phyloP scores from a whole-genome alignment of 2,113 vertebrate species.

The Murina feae region DNA sequence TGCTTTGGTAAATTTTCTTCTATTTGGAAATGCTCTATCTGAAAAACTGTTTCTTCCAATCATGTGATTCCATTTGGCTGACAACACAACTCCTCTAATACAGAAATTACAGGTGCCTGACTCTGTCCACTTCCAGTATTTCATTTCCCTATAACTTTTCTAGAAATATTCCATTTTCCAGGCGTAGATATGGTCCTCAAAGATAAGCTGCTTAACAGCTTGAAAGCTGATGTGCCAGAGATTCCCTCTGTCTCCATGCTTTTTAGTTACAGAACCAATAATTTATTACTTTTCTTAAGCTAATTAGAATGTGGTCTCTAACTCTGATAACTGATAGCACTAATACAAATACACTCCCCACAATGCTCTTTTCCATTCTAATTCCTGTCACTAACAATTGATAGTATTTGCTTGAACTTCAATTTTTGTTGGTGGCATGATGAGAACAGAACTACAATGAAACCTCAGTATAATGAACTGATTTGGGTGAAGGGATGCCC shows the following conservation, averaged over 20 bases:
- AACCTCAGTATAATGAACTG: too few relatives aligned
- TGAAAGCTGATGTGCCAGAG: neutral
- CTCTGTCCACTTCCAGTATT: neutral
- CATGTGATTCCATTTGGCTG: neutral
- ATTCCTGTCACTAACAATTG: neutral
- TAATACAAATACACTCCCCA: neutral
- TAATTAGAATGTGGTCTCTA: neutral
- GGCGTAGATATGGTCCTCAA: neutral
- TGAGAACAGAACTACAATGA: neutral
- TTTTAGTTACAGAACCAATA: neutral
- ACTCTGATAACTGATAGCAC: neutral
- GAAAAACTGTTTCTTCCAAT: neutral
- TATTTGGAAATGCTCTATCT: neutral
- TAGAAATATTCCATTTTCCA: neutral
- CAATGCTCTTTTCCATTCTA: neutral
- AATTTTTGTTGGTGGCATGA: neutral
- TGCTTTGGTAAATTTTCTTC: neutral
- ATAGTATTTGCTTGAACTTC: neutral
- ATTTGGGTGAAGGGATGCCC: too few relatives aligned
- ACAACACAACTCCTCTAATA: neutral
- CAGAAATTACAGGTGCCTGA: neutral
- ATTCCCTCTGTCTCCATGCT: neutral
- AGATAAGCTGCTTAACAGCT: neutral
- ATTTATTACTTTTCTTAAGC: neutral
- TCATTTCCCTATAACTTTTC: neutral